Percentiles rank a stretch among this genome's conserved stretches.
Conservation (phyloP, 2,797 vertebrate genomes). For the Poecilia velifera region DNA sequence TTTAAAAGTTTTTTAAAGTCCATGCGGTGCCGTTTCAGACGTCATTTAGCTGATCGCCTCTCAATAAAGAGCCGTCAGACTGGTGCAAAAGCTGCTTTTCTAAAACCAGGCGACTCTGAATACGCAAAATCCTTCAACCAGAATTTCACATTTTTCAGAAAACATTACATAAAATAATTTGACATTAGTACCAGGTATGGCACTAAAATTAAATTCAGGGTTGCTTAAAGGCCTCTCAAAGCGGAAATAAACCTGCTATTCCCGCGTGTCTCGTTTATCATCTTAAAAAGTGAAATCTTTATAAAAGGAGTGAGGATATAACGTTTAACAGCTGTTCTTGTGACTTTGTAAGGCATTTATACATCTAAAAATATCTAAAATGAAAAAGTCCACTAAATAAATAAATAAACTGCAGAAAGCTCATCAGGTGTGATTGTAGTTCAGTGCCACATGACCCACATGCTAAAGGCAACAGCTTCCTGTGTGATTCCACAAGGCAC, state of each 20-base stretch:
- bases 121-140: neutral
- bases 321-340: neutral
- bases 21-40: neutral
- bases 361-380: neutral
- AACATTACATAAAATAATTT: neutral
- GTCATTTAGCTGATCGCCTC: neutral
- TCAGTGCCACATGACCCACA: constrained; percentile 38
- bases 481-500: constrained; percentile 60
- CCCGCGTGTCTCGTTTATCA: neutral
- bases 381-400: constrained; percentile 13
- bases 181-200: neutral
- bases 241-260: neutral
- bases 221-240: neutral
- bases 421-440: constrained; percentile 55
- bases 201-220: neutral
- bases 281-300: neutral
- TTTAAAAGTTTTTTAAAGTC: neutral
- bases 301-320: neutral
- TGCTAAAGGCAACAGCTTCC: constrained; percentile 45
- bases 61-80: neutral
- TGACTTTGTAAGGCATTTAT: neutral
- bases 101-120: neutral
- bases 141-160: neutral
- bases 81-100: neutral
- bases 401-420: neutral